Evolutionary conservation across 2,888 invertebrate species (phyloP).

Genomic region (Phoenoteleia sp.): DNA sequence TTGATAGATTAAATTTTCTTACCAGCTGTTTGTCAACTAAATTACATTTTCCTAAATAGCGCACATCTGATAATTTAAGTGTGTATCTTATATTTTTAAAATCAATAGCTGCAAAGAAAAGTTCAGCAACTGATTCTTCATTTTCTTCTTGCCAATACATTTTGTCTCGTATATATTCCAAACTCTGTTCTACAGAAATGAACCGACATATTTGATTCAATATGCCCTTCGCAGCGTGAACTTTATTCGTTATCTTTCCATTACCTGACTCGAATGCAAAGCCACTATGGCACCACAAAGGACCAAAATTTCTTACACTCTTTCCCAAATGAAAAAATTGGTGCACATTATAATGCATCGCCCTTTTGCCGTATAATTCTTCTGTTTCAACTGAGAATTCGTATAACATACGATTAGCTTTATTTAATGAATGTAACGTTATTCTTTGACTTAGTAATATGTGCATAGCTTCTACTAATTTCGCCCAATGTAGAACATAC

Average conservation of each 20-base stretch:
- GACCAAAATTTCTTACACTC: conserved; percentile 59
- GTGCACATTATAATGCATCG: conserved; percentile 44
- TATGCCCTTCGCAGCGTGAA: conserved; percentile 59
- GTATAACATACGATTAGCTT: conserved; percentile 5
- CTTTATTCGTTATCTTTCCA: conserved; percentile 25
- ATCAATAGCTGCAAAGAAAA: not conserved
- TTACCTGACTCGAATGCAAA: conserved; percentile 62
- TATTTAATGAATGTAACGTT: not conserved
- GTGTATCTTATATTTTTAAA: not conserved
- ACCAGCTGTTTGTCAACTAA: not conserved
- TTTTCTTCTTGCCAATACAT: not conserved
- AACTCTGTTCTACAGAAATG: conserved; percentile 20
- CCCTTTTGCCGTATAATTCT: not conserved
- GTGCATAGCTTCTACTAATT: conserved; percentile 22
- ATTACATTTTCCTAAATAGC: not conserved
- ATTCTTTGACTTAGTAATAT: conserved; percentile 19
- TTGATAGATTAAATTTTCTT: not conserved
- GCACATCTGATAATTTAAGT: not conserved
- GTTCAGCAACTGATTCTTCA: not conserved
- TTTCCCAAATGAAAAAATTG: conserved; percentile 42
- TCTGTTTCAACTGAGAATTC: conserved; percentile 24
- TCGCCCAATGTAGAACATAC: conserved; percentile 28
- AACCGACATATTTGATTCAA: conserved; percentile 30
- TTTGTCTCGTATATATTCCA: conserved; percentile 18
- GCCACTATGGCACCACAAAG: conserved; percentile 51